Evolutionary conservation across 2,888 invertebrate species (phyloP), one percentile per base, ranked within the genome.

Genomic region (Azorinus chamasolen): DNA sequence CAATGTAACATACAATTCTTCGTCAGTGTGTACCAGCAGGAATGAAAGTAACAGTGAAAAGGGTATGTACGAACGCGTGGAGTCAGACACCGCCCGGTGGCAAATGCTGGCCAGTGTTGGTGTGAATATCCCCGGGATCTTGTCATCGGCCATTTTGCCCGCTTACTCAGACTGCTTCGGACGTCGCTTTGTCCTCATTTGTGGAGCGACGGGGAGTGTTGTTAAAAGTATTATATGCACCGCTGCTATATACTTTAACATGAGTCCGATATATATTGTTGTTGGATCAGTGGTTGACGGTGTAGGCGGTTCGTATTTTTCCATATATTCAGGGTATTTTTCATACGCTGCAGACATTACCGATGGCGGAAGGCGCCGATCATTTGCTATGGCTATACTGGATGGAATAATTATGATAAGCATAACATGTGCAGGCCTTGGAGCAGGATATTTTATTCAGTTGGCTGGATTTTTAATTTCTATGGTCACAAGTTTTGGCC

Each of bases 91-190:
- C 16, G 77, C 80, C 5, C 32, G 14, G 8, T 76, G 78, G 78
- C 65, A 64, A 32, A 48, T 75, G 37, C 75, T 70, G 27, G 24
- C 62, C 10, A 65, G 48, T 12, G 16, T 80, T 2, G 68, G 69
- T 8, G n/a, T 37, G 1, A 57, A 62, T 32, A 32, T 83, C 10
- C 80, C 78, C 1, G 55, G 48, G 0, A 25, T 72, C 10, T 18
- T 83, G 22, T 37, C 59, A 14, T 39, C 48, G 8, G 12, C 58
- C 2, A 41, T 80, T 6, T 25, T 80, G 2, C 75, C 80, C 12
- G 72, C 84, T 2, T 77, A 69, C 37, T 83, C 87, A 10, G 83
- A 79, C 57, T 39, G 43, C 8, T 18, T 83, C 12, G 84, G 85
- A 1, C 68, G 87, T 0, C 77, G 72, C 48, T 65, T 83, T 22